phyloP scores from a whole-genome alignment of 2,888 invertebrate species.

The Andrena chrysosceles region DNA sequence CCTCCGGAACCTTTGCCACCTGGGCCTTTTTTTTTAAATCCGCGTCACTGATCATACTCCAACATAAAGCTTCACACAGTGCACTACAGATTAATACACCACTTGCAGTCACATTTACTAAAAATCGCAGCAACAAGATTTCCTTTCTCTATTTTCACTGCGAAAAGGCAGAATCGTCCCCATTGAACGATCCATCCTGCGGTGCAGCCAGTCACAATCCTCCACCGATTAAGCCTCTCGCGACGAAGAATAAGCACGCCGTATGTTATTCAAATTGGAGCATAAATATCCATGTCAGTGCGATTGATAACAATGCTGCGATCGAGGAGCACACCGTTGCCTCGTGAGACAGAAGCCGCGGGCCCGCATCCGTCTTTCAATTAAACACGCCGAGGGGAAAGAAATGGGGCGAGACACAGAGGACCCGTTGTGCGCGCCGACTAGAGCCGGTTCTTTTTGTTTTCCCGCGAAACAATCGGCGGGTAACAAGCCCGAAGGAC shows the following conservation, averaged over 20 bases:
- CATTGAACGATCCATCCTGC: background rate
- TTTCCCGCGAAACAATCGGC: constrained; percentile 47
- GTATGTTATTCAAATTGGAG: background rate
- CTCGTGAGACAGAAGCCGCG: background rate
- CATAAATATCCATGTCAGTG: background rate
- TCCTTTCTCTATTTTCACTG: too few species aligned
- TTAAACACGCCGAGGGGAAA: constrained; percentile 11
- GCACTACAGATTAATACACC: too few species aligned
- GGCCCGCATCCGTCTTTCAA: background rate
- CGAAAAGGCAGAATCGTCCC: background rate
- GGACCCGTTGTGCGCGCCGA: constrained; percentile 32
- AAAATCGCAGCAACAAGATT: too few species aligned
- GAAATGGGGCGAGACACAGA: constrained; percentile 50
- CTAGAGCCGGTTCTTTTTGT: constrained; percentile 32
- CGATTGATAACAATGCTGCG: constrained; percentile 13
- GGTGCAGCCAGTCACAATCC: background rate
- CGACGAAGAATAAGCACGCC: background rate
- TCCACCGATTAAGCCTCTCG: background rate
- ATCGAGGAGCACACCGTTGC: constrained; percentile 1
- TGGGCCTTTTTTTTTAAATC: too few species aligned
- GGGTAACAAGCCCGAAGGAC: constrained; percentile 45
- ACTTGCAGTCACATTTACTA: too few species aligned
- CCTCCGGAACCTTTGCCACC: too few species aligned
- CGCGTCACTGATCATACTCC: too few species aligned
- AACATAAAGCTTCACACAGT: too few species aligned